These are phyloP conservation scores for Gymnobelideus leadbeateri DNA, from an alignment of 2,113 vertebrate species.

Conservation along the genomic window DNA sequence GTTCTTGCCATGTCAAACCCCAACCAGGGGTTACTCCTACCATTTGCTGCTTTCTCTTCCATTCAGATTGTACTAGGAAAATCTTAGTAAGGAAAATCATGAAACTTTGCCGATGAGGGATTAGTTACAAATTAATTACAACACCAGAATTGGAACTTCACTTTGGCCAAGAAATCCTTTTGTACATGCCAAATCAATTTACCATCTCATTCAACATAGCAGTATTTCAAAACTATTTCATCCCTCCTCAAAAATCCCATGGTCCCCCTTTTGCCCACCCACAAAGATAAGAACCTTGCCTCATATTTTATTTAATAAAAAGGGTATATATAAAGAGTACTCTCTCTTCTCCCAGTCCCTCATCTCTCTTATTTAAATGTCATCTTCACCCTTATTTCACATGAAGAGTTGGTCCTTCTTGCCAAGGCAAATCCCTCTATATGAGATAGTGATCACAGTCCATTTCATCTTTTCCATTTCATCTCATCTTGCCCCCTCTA, in stretches of 20 bases:
- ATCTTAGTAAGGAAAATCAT: background rate
- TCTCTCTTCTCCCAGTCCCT: background rate
- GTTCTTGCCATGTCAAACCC: background rate
- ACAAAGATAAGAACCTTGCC: too few relatives aligned
- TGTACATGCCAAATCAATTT: background rate
- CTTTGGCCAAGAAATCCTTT: background rate
- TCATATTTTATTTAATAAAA: background rate
- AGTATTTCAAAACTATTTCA: too few relatives aligned
- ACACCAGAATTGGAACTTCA: background rate
- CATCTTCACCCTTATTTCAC: background rate
- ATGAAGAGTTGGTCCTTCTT: background rate
- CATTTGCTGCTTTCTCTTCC: background rate
- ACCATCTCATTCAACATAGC: too few relatives aligned
- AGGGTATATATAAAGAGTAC: background rate
- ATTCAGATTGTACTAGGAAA: background rate
- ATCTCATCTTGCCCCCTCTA: background rate
- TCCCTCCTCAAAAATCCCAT: too few relatives aligned
- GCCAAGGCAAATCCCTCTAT: background rate
- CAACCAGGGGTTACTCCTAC: background rate
- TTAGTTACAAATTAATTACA: too few relatives aligned
- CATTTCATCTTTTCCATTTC: too few relatives aligned
- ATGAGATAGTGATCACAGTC: background rate
- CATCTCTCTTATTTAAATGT: background rate
- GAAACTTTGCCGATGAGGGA: too few relatives aligned
- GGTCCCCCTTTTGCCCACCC: too few relatives aligned